Base-by-base conservation (phyloP, 2,113 vertebrate genomes). In the Ursus arctos region DNA sequence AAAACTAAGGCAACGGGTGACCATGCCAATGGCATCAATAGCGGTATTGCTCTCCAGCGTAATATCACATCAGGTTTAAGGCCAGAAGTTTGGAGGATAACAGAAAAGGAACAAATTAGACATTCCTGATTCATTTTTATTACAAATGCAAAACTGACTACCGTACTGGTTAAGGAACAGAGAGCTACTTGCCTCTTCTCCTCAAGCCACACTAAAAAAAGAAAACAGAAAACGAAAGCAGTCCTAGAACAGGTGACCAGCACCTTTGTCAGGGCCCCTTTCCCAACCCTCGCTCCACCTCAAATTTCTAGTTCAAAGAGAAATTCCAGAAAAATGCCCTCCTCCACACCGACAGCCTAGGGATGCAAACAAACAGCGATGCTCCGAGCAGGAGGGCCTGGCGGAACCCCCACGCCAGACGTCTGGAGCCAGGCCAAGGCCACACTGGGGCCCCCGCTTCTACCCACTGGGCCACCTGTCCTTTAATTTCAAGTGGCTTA, bases 1-100 rank as follows among this genome's bases (percentile, higher is more conserved):
- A 43, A 82, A n/a, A 22, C 1, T 7, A 3, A 11, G 40, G 24
- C 3, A 4, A 40, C 0, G 3, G 28, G 36, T 0, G 10, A 36
- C 77, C 9, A 18, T 2, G 19, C 53, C 21, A 4, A 19, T 0
- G 40, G 71, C 65, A 36, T 15, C 15, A 1, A 14, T 1, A 1
- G 47, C 59, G 43, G 43, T 2, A 1, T 3, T 24, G 4, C 53
- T 57, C 63, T 6, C 47, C 84, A 76, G 36, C 26, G 8, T 6
- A 19, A 1, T 0, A 4, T 11, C 24, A 9, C 36, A 7, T 21
- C 24, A 10, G 47, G 76, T 22, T 24, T 21, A 47, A 49, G 49
- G 83, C 36, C 83, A 47, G 36, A 74, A 31, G 18, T 28, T 63
- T 49, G 36, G 18, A 76, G 55, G n/a, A 13, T 1, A 49, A 59